phyloP scores from a whole-genome alignment of 2,888 invertebrate species.

The Torymus auratus region DNA sequence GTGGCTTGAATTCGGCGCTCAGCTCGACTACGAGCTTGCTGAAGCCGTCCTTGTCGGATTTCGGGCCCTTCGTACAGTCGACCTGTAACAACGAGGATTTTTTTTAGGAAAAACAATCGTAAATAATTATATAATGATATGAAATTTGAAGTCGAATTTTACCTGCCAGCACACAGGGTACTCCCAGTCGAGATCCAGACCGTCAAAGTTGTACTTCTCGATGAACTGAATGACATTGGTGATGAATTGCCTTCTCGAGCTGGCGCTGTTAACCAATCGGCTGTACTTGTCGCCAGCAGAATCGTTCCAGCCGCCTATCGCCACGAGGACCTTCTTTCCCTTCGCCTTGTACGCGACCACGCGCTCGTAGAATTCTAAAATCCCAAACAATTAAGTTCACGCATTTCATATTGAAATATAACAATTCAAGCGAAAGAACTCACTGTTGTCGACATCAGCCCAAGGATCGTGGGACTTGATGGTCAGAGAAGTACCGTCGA shows the following conservation, averaged over 20 bases:
- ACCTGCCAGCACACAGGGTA: slow-evolving; percentile 94
- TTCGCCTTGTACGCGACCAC: slow-evolving; percentile 85
- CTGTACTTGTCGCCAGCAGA: slow-evolving; percentile 94
- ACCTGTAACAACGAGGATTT: slow-evolving; percentile 77
- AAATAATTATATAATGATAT: background rate
- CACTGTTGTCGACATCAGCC: slow-evolving; percentile 93
- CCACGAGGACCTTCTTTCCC: slow-evolving; percentile 89
- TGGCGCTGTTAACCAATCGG: slow-evolving; percentile 85
- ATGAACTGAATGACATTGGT: slow-evolving; percentile 87
- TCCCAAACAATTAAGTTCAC: background rate
- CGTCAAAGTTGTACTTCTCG: slow-evolving; percentile 89
- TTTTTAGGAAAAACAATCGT: background rate
- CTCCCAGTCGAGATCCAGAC: slow-evolving; percentile 95
- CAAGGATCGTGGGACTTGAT: slow-evolving; percentile 92
- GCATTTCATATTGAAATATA: too few species aligned
- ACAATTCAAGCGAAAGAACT: slow-evolving; percentile 68
- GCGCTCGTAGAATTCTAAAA: slow-evolving; percentile 89
- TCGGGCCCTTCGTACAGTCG: slow-evolving; percentile 89
- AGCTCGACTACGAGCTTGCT: slow-evolving; percentile 86
- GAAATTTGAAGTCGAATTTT: background rate
- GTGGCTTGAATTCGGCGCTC: slow-evolving; percentile 83
- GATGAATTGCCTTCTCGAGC: slow-evolving; percentile 85
- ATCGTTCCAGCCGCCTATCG: slow-evolving; percentile 97
- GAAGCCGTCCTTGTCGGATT: slow-evolving; percentile 89
- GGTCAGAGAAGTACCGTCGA: slow-evolving; percentile 85